Base-by-base conservation (phyloP, 1,140 invertebrate species). In the Papilio helenus region DNA sequence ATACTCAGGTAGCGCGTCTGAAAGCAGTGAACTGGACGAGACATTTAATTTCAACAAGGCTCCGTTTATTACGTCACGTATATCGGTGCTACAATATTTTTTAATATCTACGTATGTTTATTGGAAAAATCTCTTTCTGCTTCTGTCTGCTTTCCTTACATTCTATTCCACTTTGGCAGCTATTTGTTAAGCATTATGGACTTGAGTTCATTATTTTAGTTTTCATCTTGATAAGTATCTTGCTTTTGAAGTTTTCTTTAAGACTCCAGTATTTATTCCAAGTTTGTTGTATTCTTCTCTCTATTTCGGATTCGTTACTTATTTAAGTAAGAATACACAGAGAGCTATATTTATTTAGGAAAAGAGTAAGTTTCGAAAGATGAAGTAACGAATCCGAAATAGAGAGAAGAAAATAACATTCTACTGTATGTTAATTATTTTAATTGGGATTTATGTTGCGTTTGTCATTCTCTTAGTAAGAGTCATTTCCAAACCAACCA, bases 271-370 rank as follows among this genome's bases (percentile, higher is more conserved):
- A 79, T 29, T 81, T 83, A 29, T 83, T 81, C 55, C 79, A 83
- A 3, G 80, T 83, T 74, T 68, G 16, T 26, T 81, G 76, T 16
- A 34, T 16, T 23, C 80, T 82, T n/a, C 80, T 23, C 34, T 84
- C 49, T 10, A 84, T 34, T 42, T 85, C 80, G 20, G 42, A 49
- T 5, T 76, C 58, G 23, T 85, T 81, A 49, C 39, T 82, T 79
- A n/a, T n/a, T n/a, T n/a, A n/a, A n/a, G n/a, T n/a, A n/a, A 42
- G 39, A 42, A 42, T 86, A 83, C 61, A 71, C 79, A 5, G 79
- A 83, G 10, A 71, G 76, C 34, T 83, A 84, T 29, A 79, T 86
- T 4, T 84, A 86, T 61, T 23, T 85, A 20, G 82, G 83, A 9
- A 83, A 83, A 39, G 81, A 86, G 79, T 84, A 23, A 78, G 81